These are phyloP conservation scores for Chloroclystis v-ata DNA, from an alignment of 2,888 invertebrate genomes.

Conservation along the genomic window DNA sequence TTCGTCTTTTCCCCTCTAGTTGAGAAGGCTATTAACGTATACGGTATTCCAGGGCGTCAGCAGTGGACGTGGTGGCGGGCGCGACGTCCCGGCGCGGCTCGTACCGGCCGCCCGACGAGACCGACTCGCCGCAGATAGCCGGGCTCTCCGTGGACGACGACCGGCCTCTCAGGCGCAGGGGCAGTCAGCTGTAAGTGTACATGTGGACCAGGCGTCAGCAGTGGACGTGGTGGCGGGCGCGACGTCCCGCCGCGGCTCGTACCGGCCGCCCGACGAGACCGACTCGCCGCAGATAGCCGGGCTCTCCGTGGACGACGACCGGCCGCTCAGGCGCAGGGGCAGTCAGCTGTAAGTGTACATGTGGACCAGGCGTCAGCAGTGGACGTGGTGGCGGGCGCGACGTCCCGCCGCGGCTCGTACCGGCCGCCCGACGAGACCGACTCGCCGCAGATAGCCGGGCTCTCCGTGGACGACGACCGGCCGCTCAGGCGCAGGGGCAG, in stretches of 20 bases:
- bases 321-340: conserved; percentile 86
- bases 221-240: conserved; percentile 88
- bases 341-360: conserved; percentile 86
- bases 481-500: conserved; percentile 88
- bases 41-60: conserved; percentile 80
- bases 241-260: conserved; percentile 80
- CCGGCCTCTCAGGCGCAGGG: conserved; percentile 85
- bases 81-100: conserved; percentile 80
- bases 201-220: conserved; percentile 79
- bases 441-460: conserved; percentile 76
- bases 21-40: background rate
- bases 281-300: conserved; percentile 77
- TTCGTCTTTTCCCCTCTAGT: too few species aligned
- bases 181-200: conserved; percentile 88
- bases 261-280: conserved; percentile 78
- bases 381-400: conserved; percentile 86
- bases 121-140: conserved; percentile 73
- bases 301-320: conserved; percentile 83
- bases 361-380: conserved; percentile 83
- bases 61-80: conserved; percentile 89
- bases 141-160: conserved; percentile 84
- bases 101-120: conserved; percentile 79
- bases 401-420: conserved; percentile 80
- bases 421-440: conserved; percentile 77
- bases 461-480: conserved; percentile 84